Evolutionary conservation across 2,113 vertebrate genomes (phyloP), one percentile per base, ranked within the genome.

Genomic region (Dissostichus mawsoni): DNA sequence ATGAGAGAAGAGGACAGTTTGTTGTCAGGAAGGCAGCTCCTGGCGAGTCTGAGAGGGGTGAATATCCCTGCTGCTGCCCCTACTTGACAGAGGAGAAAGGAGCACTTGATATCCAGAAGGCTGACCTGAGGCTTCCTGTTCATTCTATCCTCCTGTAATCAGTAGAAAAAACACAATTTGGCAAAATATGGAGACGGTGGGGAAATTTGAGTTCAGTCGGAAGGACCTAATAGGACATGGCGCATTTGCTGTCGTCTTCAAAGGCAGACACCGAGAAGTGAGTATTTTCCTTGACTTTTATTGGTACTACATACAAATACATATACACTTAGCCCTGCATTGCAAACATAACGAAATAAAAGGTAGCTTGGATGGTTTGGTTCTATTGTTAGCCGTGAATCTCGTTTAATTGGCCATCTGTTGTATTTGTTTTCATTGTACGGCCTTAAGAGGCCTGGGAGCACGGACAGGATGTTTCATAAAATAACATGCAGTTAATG

Each of bases 201-300:
- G 98, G 69, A 97, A 96, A 93, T 99, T 99, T 91, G 98, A 99
- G 95, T 99, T 98, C 94, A 98, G 96, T 87, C 95, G 97, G 83
- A 99, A 99, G 92, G 98, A 99, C 90, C 90, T 99, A 62, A 97
- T 99, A 87, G 97, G 98, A 69, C 98, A 99, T 88, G 98, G 98
- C 75, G 98, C 98, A 71, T 99, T 99, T 90, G 98, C 98, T 1
- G 98, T 99, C 74, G 98, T 99, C 55, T 99, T 97, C 88, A 99
- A 98, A 95, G 98, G 98, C 83, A 95, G 97, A 83, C 94, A 98
- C 85, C 94, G 95, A 90, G 97, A 99, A 97, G 98, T 98, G 86
- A 95, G 87, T 67, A 36, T 44, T 45, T 2, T 2, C 16, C 16
- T 66, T 25, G 2, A 47, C 2, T 0, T 1, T 2, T 45, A 3